Evolutionary conservation across 2,888 invertebrate genomes (phyloP), one percentile per base, ranked within the genome.

Genomic region (Spilarctia lutea): DNA sequence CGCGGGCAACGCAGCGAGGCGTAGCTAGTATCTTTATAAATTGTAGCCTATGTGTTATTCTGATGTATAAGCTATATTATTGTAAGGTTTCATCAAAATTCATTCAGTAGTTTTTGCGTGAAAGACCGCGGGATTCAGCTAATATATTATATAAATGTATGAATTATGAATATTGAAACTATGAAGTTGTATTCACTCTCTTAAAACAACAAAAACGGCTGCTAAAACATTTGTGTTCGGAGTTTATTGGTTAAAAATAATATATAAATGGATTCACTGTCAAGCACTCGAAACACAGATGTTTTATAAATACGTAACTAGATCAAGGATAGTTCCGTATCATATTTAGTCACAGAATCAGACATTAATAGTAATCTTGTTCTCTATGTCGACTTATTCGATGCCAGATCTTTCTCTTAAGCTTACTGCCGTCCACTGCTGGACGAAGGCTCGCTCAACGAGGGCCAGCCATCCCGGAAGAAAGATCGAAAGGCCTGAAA

Each of bases 231-330:
- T 11, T 52, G n/a, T 3, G n/a, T 56, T 56, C 52, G 0, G 52
- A n/a, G 52, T 56, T 24, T 56, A 56, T 56, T 56, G 24, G 52
- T 11, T 56, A n/a, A 56, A 56, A 56, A 56, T 56, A 56, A 56
- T n/a, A n/a, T 60, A 30, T 18, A 63, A 63, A 63, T 63, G 30
- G 63, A 63, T 63, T 27, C 63, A 63, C 16, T 63, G 63, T 63
- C 63, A 68, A 24, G 27, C 42, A 45, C 67, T 42, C n/a, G 35
- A 67, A 42, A 39, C 68, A 68, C 45, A 27, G 45, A 45, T 42
- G 27, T 42, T 18, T n/a, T 18, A 30, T 63, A 63, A 30, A 63
- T 63, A 63, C 6, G 8, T 63, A 30, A 30, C 30, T 63, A 63
- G 63, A 63, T 63, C 30, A 63, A 63, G 63, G 18, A 63, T 63